Conservation (phyloP, 2,888 invertebrate species). For the Priocnemis perturbator region DNA sequence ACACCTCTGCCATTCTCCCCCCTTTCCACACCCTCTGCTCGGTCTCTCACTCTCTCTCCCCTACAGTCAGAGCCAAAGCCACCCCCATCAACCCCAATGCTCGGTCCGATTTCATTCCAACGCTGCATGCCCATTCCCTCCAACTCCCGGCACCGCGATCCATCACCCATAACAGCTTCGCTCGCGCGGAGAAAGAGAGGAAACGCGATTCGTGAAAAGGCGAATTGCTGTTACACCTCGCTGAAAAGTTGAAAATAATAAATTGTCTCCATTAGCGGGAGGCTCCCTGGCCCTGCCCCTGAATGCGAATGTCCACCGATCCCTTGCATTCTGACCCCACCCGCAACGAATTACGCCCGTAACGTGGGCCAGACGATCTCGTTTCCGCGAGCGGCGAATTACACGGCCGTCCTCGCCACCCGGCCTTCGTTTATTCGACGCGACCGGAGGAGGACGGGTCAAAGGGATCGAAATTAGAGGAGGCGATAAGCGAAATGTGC, state of each 20-base stretch:
- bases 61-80: no score
- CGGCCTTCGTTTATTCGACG: no score
- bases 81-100: not conserved
- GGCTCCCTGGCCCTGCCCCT: constrained; percentile 27
- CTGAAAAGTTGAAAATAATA: constrained; percentile 66
- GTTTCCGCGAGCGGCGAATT: not conserved
- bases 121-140: constrained; percentile 23
- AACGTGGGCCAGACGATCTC: not conserved
- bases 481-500: no score
- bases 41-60: not conserved
- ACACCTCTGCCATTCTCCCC: no score
- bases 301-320: constrained; percentile 25
- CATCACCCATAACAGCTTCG: constrained; percentile 52
- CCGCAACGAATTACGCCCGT: not conserved
- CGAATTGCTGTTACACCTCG: constrained; percentile 52
- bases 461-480: no score
- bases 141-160: constrained; percentile 36
- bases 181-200: constrained; percentile 30
- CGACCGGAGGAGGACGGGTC: no score
- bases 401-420: not conserved
- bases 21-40: not conserved
- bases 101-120: constrained; percentile 42
- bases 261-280: constrained; percentile 61
- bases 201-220: constrained; percentile 40
- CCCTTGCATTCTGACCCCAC: not conserved